Percentiles rank a stretch among this genome's conserved stretches.
Conservation (phyloP, 2,888 invertebrate species). For the Alitta virens region DNA sequence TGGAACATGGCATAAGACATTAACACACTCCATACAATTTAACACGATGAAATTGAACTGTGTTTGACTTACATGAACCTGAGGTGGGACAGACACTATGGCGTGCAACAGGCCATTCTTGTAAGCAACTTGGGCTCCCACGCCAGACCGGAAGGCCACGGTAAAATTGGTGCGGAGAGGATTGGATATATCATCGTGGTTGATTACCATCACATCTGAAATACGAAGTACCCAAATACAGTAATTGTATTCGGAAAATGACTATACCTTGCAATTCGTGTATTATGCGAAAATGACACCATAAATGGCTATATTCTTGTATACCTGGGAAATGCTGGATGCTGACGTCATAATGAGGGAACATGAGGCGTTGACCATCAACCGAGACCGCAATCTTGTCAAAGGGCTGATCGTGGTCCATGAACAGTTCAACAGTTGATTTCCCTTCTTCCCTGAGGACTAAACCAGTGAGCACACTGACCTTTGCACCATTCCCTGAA, state of each 20-base stretch:
- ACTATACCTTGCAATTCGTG: not conserved
- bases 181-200: slow-evolving; percentile 1
- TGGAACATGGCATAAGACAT: too few relatives aligned
- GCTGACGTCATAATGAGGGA: not conserved
- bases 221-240: too few relatives aligned
- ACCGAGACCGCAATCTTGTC: slow-evolving; percentile 4
- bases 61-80: not conserved
- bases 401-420: not conserved
- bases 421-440: slow-evolving; percentile 5
- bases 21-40: too few relatives aligned
- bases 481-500: slow-evolving; percentile 4
- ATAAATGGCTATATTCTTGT: not conserved
- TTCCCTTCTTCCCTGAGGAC: slow-evolving; percentile 10
- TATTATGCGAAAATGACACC: not conserved
- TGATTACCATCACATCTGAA: slow-evolving; percentile 6
- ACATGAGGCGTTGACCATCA: not conserved
- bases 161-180: slow-evolving; percentile 15
- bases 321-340: slow-evolving; percentile 13
- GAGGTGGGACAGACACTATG: slow-evolving; percentile 1
- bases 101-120: slow-evolving; percentile 14
- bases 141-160: slow-evolving; percentile 10
- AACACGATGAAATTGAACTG: too few relatives aligned
- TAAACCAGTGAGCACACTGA: slow-evolving; percentile 18
- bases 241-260: not conserved
- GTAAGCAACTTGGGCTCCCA: slow-evolving; percentile 18